Evolutionary conservation across 2,113 vertebrate genomes (phyloP).

Genomic region (Theropithecus gelada): DNA sequence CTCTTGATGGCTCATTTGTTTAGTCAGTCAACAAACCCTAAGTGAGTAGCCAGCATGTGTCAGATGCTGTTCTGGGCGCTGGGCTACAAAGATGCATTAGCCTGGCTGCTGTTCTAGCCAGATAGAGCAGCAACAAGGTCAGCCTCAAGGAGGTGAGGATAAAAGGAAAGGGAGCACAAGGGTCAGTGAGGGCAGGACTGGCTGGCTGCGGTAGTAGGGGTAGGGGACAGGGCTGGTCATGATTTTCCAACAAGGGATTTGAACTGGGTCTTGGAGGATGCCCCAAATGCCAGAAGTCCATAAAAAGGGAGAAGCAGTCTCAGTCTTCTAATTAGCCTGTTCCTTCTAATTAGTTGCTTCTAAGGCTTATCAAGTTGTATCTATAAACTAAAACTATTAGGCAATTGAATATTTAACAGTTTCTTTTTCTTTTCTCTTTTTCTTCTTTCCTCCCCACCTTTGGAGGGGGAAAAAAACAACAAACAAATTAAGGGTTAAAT

Average conservation of each 20-base stretch:
- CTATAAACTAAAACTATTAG: conserved; percentile 38
- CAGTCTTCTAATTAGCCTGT: conserved; percentile 21
- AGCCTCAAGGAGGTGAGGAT: background rate
- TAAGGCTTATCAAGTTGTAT: conserved; percentile 28
- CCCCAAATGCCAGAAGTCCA: background rate
- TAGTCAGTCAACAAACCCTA: background rate
- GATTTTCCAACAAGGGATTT: background rate
- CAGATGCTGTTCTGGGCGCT: background rate
- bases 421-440: background rate
- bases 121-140: background rate
- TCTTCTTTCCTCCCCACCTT: background rate
- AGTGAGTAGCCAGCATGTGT: background rate
- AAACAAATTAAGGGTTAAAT: conserved; percentile 46
- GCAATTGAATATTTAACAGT: background rate
- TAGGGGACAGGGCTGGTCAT: background rate
- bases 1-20: background rate
- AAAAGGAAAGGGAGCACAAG: rapidly evolving
- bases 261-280: background rate
- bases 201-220: background rate
- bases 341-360: conserved; percentile 64
- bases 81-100: background rate
- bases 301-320: background rate
- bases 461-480: background rate
- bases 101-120: background rate
- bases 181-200: background rate